Conservation (phyloP, 1,140 invertebrate genomes). For the Riptortus pedestris region DNA sequence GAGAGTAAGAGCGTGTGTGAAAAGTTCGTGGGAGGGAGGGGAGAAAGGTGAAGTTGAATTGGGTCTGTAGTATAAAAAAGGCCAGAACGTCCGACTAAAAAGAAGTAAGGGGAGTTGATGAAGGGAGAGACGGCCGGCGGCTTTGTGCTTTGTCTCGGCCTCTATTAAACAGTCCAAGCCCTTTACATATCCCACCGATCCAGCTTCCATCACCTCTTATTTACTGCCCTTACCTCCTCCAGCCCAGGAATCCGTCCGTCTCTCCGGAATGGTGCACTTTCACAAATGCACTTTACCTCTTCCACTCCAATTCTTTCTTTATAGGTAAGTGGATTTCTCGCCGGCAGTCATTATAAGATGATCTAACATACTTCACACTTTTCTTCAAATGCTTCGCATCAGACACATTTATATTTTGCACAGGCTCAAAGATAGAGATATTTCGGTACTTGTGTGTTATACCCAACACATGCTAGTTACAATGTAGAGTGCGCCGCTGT, state of each 20-base stretch:
- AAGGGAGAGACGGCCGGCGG: slow-evolving; percentile 2
- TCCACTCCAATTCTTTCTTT: background rate
- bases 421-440: too few relatives aligned
- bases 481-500: too few relatives aligned
- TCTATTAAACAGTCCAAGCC: too few relatives aligned
- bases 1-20: background rate
- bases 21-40: background rate
- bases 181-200: slow-evolving; percentile 9
- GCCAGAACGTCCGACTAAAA: too few relatives aligned
- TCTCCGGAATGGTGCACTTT: background rate
- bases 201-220: slow-evolving; percentile 9
- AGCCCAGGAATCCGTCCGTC: background rate
- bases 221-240: background rate
- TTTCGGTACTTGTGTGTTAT: too few relatives aligned
- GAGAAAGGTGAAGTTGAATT: slow-evolving; percentile 1
- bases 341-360: too few relatives aligned
- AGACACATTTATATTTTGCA: too few relatives aligned
- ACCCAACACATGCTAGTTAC: too few relatives aligned
- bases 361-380: too few relatives aligned
- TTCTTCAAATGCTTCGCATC: too few relatives aligned
- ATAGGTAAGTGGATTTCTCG: too few relatives aligned
- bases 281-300: slow-evolving; percentile 4
- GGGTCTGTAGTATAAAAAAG: background rate
- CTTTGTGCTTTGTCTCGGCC: slow-evolving; percentile 9
- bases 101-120: background rate